Evolutionary conservation across 2,888 invertebrate genomes (phyloP).

Genomic region (Digitonthophagus gazella): DNA sequence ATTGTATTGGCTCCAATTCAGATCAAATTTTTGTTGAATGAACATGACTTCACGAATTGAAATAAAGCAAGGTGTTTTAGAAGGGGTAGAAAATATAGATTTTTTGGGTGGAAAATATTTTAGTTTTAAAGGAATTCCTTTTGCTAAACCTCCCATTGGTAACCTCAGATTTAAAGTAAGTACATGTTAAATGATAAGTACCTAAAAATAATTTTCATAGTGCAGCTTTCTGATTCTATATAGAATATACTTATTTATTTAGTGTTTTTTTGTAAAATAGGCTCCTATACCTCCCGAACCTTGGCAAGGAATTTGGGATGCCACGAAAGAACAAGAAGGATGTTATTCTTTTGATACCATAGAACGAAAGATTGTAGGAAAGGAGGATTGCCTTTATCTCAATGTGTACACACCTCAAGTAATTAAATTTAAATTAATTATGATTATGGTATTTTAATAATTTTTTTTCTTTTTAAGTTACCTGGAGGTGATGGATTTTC

Average conservation of each 20-base stretch:
- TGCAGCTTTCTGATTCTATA: too few species aligned
- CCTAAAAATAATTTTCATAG: too few species aligned
- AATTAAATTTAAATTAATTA: slow-evolving; percentile 21
- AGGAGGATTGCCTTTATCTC: slow-evolving; percentile 52
- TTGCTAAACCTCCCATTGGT: slow-evolving; percentile 47
- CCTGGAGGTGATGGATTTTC: not conserved
- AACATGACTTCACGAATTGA: not conserved
- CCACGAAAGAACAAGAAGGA: slow-evolving; percentile 44
- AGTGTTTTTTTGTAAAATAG: slow-evolving; percentile 28
- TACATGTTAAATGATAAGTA: not conserved
- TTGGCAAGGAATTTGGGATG: slow-evolving; percentile 51
- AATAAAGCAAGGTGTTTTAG: slow-evolving; percentile 7
- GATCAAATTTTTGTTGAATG: not conserved
- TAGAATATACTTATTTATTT: too few species aligned
- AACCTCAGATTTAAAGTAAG: slow-evolving; percentile 46
- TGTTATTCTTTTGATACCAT: slow-evolving; percentile 45
- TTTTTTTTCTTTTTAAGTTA: slow-evolving; percentile 15
- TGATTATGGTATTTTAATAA: not conserved
- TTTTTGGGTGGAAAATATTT: slow-evolving; percentile 34
- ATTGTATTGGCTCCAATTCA: not conserved
- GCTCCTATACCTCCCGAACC: slow-evolving; percentile 49
- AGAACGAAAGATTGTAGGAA: slow-evolving; percentile 48
- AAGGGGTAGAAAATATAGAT: not conserved
- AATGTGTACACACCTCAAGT: slow-evolving; percentile 44
- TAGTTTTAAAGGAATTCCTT: slow-evolving; percentile 48